A percentile compares a stretch with the other conserved stretches of the same genome.
Evolutionary conservation across 2,888 invertebrate species (phyloP).

Genomic region (Leptopilina drosophilae): DNA sequence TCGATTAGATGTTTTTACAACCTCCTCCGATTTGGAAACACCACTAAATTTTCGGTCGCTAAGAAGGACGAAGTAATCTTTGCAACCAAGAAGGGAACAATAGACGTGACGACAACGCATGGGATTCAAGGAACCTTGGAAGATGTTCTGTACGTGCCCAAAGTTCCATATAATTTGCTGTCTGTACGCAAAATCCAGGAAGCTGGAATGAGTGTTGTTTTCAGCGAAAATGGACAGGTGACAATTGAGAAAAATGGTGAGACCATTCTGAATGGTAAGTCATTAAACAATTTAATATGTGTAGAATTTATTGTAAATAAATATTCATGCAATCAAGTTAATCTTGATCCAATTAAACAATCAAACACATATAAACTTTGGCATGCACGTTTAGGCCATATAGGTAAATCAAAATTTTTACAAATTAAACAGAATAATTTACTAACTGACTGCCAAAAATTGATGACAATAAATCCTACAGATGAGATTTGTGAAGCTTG

Average conservation of each 20-base stretch:
- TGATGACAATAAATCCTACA: not conserved
- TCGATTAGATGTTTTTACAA: not conserved
- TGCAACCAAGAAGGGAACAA: slow-evolving; percentile 62
- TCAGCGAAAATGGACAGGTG: not conserved
- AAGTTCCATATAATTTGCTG: slow-evolving; percentile 41
- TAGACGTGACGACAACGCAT: slow-evolving; percentile 61
- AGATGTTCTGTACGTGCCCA: slow-evolving; percentile 63
- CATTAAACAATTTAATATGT: not conserved
- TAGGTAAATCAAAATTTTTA: not conserved
- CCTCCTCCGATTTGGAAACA: slow-evolving; percentile 1
- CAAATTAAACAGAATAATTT: not conserved
- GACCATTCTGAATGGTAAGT: not conserved
- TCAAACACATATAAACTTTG: not conserved
- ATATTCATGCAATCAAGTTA: not conserved
- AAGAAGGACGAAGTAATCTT: slow-evolving; percentile 53
- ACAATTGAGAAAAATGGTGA: not conserved
- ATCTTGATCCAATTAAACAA: not conserved
- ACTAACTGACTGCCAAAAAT: not conserved
- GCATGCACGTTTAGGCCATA: not conserved
- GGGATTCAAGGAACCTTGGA: slow-evolving; percentile 53
- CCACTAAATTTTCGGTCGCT: slow-evolving; percentile 31
- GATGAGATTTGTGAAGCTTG: too few species aligned
- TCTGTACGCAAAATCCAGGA: slow-evolving; percentile 42
- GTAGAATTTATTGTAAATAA: not conserved
- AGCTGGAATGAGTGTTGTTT: slow-evolving; percentile 53